Evolutionary conservation across 2,797 vertebrate genomes (phyloP), one percentile per base, ranked within the genome.

Genomic region (Spea hammondii): DNA sequence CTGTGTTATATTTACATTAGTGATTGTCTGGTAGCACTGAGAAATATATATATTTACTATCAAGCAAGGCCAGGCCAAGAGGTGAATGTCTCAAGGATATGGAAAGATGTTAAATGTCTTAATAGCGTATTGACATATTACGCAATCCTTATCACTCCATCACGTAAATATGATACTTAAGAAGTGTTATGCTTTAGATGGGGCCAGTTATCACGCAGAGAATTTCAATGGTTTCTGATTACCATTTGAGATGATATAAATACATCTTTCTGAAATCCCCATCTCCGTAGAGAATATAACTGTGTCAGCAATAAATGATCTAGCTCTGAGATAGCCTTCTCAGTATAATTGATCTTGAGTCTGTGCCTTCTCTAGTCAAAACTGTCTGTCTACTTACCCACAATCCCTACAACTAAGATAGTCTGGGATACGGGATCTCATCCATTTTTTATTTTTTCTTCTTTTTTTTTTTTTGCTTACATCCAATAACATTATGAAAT

Each of bases 401-500:
- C 84, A 87, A 91, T 90, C 88, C 89, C 74, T 75, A 79, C 86
- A 83, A 79, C 85, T 84, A 79, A 91, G 91, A 92, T 86, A 81
- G 85, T 83, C 88, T 0, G 86, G 88, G 89, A 83, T 84, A 87
- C 60, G 86, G 86, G 88, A 89, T 81, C 86, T 85, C 86, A 88
- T 88, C 87, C 88, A 83, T 83, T 82, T 87, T 32, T 32, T 32
- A 1, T 32, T 32, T n/a, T n/a, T n/a, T n/a, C n/a, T n/a, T n/a
- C n/a, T n/a, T n/a, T n/a, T 32, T 3, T 32, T 62, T 62, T 62
- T 53, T 53, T 85, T 86, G 47, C 65, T 6, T 88, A 84, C 85
- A 84, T 92, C 87, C 89, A 90, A 85, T 90, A 91, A 89, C 87
- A 83, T 91, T 91, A 91, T 90, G 89, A 90, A 92, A 93, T 93